Base-by-base conservation (phyloP, 1,140 invertebrate species). In the Sycobia sp. region DNA sequence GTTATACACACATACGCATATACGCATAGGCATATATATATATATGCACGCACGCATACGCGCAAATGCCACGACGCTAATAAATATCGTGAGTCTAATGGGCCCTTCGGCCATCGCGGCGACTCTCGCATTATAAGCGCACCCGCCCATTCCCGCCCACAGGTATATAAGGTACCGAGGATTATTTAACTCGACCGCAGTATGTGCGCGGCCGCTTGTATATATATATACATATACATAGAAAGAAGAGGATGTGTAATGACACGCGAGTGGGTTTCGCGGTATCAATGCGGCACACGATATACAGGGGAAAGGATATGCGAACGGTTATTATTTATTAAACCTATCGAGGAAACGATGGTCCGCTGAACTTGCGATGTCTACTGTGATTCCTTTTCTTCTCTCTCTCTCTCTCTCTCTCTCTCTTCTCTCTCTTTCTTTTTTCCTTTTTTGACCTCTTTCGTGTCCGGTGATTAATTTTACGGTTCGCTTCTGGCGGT, bases 211-310 rank as follows among this genome's bases (percentile, higher is more conserved):
- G 46, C 22, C 2, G 22, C 13, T 27, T 53, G 14, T 32, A 14
- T 16, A 8, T 49, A 8, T 27, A 22, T 53, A 14, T 34, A 13
- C 20, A n/a, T n/a, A n/a, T n/a, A n/a, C n/a, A n/a, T n/a, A n/a
- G n/a, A n/a, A n/a, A n/a, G n/a, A n/a, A 25, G 3, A 18, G 23
- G 43, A 41, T 32, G 36, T 23, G 34, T 51, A 64, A 51, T 57
- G 43, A 41, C 60, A 62, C 41, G 53, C 34, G 20, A 46, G 32
- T 10, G 27, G 10, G 3, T 62, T 43, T 23, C 46, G 22, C 18
- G 25, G 0, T 62, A 62, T 62, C 59, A 62, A 54, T 62, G 60
- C 51, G 43, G n/a, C n/a, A n/a, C n/a, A n/a, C n/a, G n/a, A n/a
- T n/a, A n/a, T n/a, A 56, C 51, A 47, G 59, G 39, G 59, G 59